A percentile compares a stretch with the other conserved stretches of the same genome.
Conservation (phyloP, 1,140 invertebrate genomes). For the Cyclina sinensis region DNA sequence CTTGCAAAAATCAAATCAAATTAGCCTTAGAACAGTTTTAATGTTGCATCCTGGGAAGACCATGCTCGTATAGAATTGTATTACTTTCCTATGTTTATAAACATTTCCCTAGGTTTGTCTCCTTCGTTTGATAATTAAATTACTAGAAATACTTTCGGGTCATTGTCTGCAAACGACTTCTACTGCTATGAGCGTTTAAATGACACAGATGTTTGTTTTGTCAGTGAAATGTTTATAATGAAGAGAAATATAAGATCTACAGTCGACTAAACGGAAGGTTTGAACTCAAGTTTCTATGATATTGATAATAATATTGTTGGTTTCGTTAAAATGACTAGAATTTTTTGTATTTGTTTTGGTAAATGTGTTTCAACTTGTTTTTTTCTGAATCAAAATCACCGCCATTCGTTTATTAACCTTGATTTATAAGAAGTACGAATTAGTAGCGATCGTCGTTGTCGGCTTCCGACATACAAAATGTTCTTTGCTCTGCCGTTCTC, state of each 20-base stretch:
- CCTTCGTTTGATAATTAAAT: constrained; percentile 17
- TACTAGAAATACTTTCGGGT: background rate
- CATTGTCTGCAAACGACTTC: background rate
- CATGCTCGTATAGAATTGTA: background rate
- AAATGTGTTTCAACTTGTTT: constrained; percentile 38
- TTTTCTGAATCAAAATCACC: constrained; percentile 35
- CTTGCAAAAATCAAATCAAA: background rate
- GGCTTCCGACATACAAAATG: no score
- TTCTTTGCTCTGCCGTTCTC: no score
- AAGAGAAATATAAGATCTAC: no score
- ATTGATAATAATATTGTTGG: no score
- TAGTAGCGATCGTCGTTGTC: background rate
- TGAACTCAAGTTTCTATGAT: no score
- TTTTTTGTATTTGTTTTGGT: background rate
- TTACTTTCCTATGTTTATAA: background rate
- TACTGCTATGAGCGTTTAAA: constrained; percentile 1
- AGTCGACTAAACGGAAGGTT: no score
- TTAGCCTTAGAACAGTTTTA: background rate
- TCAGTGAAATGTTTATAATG: no score
- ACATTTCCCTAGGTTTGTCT: no score
- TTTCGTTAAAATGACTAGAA: background rate
- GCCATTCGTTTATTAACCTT: constrained; percentile 36
- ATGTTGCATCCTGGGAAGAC: no score
- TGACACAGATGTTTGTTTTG: background rate
- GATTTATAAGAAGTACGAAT: background rate